Base-by-base conservation (phyloP, 2,888 invertebrate species). In the Stegana nigrithorax region DNA sequence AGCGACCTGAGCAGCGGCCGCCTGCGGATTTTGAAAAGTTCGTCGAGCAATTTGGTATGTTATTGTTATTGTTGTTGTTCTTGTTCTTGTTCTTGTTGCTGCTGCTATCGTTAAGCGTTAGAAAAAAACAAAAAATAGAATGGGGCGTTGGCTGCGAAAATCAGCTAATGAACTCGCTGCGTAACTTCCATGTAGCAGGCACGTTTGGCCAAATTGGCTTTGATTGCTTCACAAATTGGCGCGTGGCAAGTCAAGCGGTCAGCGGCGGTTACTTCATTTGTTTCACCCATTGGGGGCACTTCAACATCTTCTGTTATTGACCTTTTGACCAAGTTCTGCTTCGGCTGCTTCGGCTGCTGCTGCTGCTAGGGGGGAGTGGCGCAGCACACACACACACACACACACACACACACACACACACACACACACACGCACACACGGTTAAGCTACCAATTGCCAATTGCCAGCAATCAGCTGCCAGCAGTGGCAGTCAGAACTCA, bases 31-130 rank as follows among this genome's bases (percentile, higher is more conserved):
- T 79, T 60, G 69, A 72, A 53, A 66, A 69, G 4, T 81, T 81
- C 39, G 72, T 81, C 21, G 71, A 79, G 58, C 67, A 72, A 12
- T 82, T 72, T 57, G 82, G 81, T 82, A 64, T 79, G 81, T 75
- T 39, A 17, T 14, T 14, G 10, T 14, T 14, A 39, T 39, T 4
- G 2, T 39, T 5, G 39, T 8, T 8, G 14, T 29, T 29, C 10
- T 29, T 29, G 6, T 29, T 29, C 10, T 29, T 29, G 6, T 29
- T 29, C 10, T 29, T 29, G 29, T 29, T 29, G 6, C 6, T 7
- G 6, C 10, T 29, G 6, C 6, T 10, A 29, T 29, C 10, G 6
- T 29, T 7, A 29, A 10, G 29, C 29, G 29, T 29, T n/a, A n/a
- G n/a, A n/a, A n/a, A n/a, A n/a, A n/a, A n/a, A n/a, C n/a, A n/a